Evolutionary conservation across 1,140 invertebrate species (phyloP).

Genomic region (Grapholita molesta): DNA sequence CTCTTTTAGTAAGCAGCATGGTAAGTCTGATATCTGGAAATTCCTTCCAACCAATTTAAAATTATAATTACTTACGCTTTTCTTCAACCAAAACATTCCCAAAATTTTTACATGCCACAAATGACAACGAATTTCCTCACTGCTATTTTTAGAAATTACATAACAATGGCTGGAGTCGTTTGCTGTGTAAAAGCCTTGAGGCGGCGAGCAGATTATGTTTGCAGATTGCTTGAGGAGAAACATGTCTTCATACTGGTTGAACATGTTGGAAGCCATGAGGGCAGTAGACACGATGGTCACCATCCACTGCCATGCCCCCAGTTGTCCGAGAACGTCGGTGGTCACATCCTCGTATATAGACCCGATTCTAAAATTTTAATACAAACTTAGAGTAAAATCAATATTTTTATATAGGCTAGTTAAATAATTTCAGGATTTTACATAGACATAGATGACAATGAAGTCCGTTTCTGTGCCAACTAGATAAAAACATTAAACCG

Average conservation of each 20-base stretch:
- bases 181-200: slow-evolving; percentile 25
- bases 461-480: not conserved
- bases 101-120: slow-evolving; percentile 53
- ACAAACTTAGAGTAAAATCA: not conserved
- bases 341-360: slow-evolving; percentile 66
- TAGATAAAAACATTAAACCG: not conserved
- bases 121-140: slow-evolving; percentile 37
- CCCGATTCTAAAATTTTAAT: slow-evolving; percentile 46
- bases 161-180: slow-evolving; percentile 44
- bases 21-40: not conserved
- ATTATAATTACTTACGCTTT: not conserved
- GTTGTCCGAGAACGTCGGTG: slow-evolving; percentile 57
- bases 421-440: slow-evolving; percentile 16
- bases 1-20: not conserved
- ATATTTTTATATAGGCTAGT: not conserved
- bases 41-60: not conserved
- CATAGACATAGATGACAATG: slow-evolving; percentile 24
- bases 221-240: slow-evolving; percentile 41
- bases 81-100: slow-evolving; percentile 11
- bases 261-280: slow-evolving; percentile 42
- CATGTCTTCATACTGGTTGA: slow-evolving; percentile 56
- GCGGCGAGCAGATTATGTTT: slow-evolving; percentile 35
- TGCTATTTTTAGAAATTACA: slow-evolving; percentile 35
- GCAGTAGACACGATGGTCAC: slow-evolving; percentile 46
- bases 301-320: slow-evolving; percentile 63